Evolutionary conservation across 2,797 vertebrate genomes (phyloP), one percentile per base, ranked within the genome.

Genomic region (Falco cherrug): DNA sequence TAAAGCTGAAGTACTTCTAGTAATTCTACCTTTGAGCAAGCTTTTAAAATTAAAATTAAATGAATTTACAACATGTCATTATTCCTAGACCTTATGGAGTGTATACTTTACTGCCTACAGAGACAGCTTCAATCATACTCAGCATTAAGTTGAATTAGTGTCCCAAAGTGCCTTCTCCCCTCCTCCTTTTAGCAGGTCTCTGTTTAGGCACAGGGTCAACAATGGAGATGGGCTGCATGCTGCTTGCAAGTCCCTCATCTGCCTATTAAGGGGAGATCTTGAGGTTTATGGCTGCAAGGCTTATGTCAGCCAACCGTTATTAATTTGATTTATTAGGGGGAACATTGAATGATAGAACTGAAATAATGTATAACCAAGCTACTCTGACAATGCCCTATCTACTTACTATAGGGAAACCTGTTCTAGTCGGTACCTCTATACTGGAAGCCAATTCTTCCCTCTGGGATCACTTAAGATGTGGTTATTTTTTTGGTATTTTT

Each of bases 121-220:
- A 92, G 64, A 84, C 60, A 81, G 48, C 37, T 95, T 95, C 90
- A 86, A 67, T 95, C 88, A 93, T 31, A 81, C 39, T 83, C 63
- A 73, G 50, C 65, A 91, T 92, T 91, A 93, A 87, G 80, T 11
- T 90, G 82, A 96, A 84, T 89, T 95, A 94, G 77, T 78, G 88
- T 93, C 82, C 91, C 89, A 64, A 90, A 95, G 80, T 82, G 60
- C 65, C 71, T 51, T 5, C 56, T 87, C 37, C 37, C 47, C 43
- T 89, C 51, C 57, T 88, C 54, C 47, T 95, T 83, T 84, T 61
- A 64, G 68, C 21, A 51, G 37, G 39, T 74, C 65, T 87, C 79
- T 75, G 35, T 89, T 94, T 87, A 95, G 82, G 63, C 41, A 96
- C 61, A 84, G 96, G 87, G 95, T 96, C 94, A 97, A 76, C 95